phyloP scores from a whole-genome alignment of 2,113 vertebrate species.

The Lathamus discolor region DNA sequence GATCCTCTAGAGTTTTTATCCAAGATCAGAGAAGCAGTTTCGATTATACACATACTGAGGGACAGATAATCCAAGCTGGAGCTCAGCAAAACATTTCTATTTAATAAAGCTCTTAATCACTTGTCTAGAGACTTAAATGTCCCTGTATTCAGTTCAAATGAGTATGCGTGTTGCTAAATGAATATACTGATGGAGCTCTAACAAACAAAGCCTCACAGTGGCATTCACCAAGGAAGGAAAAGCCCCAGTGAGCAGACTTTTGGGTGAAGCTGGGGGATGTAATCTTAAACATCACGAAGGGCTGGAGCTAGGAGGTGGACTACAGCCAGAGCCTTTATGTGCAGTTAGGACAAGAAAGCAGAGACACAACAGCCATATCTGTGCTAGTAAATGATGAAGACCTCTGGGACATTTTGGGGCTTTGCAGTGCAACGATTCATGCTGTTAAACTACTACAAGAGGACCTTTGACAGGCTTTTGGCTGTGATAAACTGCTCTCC shows the following conservation, averaged over 20 bases:
- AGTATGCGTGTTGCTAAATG: neutral
- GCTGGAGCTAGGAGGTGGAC: neutral
- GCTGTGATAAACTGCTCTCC: neutral
- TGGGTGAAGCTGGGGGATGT: neutral
- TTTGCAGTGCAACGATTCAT: neutral
- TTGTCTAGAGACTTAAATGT: conserved; percentile 3
- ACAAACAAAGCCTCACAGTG: neutral
- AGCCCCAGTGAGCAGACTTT: neutral
- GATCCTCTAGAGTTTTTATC: conserved; percentile 14
- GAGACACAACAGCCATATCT: neutral
- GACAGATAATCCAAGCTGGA: neutral
- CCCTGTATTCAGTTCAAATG: neutral
- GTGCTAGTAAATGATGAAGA: neutral
- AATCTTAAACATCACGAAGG: neutral
- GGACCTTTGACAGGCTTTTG: neutral
- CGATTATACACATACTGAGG: conserved; percentile 13
- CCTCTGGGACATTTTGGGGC: neutral
- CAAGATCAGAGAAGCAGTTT: conserved; percentile 34
- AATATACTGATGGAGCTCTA: neutral
- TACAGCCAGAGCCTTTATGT: neutral
- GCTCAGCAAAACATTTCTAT: conserved; percentile 25
- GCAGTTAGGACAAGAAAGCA: neutral
- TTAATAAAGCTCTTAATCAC: conserved; percentile 47
- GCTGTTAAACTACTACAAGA: neutral
- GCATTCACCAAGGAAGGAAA: neutral